Percentiles rank a stretch among this genome's conserved stretches.
These are phyloP conservation scores for Halictus ligatus DNA, from an alignment of 2,888 invertebrate species.

Conservation along the genomic window DNA sequence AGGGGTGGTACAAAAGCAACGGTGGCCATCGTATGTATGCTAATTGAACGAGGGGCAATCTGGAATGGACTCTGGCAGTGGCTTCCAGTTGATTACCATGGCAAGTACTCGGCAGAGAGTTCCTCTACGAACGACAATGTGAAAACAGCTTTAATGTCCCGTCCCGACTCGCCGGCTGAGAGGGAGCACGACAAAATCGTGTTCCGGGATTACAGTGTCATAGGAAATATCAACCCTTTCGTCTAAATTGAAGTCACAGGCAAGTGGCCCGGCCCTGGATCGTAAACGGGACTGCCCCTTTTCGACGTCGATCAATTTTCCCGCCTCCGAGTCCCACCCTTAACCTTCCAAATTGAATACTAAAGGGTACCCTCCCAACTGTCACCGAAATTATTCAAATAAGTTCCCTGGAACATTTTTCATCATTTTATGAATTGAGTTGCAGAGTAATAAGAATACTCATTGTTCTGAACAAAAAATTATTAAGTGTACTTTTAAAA, in stretches of 20 bases:
- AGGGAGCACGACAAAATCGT: constrained; percentile 44
- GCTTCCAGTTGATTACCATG: constrained; percentile 69
- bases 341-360: not conserved
- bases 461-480: not conserved
- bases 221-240: constrained; percentile 33
- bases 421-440: not conserved
- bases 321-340: not conserved
- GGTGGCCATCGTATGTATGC: constrained; percentile 65
- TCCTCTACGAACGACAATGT: constrained; percentile 60
- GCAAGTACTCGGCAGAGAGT: constrained; percentile 55
- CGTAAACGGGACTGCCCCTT: not conserved
- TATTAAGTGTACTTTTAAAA: not conserved
- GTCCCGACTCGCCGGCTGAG: constrained; percentile 15
- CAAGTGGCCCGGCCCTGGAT: constrained; percentile 12
- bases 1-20: constrained; percentile 37
- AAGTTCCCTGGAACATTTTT: not conserved
- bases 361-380: not conserved
- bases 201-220: constrained; percentile 39
- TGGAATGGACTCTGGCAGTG: constrained; percentile 61
- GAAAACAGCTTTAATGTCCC: constrained; percentile 62
- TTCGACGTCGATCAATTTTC: not conserved
- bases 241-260: constrained; percentile 28
- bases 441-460: not conserved
- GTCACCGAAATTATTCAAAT: not conserved
- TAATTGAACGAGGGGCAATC: constrained; percentile 70